phyloP scores from a whole-genome alignment of 2,888 invertebrate species.

The Hydroisotoma schaefferi region DNA sequence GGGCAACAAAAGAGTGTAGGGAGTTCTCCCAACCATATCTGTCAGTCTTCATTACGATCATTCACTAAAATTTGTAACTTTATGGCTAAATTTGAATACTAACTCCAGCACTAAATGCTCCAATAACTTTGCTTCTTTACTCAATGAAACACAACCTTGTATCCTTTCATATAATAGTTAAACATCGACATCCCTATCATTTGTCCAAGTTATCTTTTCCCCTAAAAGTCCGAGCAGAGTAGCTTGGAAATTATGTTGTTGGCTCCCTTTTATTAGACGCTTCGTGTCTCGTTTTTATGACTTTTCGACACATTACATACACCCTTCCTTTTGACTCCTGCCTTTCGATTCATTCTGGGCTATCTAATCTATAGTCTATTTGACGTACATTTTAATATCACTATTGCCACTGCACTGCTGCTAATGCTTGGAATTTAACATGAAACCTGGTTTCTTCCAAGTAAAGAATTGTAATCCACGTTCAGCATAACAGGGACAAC shows the following conservation, averaged over 20 bases:
- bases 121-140: not conserved
- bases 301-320: slow-evolving; percentile 13
- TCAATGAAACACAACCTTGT: not conserved
- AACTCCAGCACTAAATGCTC: not conserved
- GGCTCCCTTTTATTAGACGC: slow-evolving; percentile 12
- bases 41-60: slow-evolving; percentile 32
- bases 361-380: slow-evolving; percentile 17
- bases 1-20: not conserved
- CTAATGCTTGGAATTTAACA: no score
- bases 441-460: no score
- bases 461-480: no score
- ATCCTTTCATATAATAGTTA: not conserved
- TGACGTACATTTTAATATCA: no score
- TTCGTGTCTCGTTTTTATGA: slow-evolving; percentile 10
- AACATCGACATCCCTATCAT: slow-evolving; percentile 1
- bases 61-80: slow-evolving; percentile 31
- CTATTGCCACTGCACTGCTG: no score
- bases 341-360: slow-evolving; percentile 6
- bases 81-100: slow-evolving; percentile 26
- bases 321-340: slow-evolving; percentile 11
- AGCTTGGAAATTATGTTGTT: slow-evolving; percentile 15
- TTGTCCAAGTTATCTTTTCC: slow-evolving; percentile 8
- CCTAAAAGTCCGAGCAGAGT: no score
- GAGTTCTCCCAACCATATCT: slow-evolving; percentile 17
- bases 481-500: no score